Percentiles rank a stretch among this genome's conserved stretches.
Evolutionary conservation across 2,797 vertebrate genomes (phyloP).

Genomic region (Balearica regulorum): DNA sequence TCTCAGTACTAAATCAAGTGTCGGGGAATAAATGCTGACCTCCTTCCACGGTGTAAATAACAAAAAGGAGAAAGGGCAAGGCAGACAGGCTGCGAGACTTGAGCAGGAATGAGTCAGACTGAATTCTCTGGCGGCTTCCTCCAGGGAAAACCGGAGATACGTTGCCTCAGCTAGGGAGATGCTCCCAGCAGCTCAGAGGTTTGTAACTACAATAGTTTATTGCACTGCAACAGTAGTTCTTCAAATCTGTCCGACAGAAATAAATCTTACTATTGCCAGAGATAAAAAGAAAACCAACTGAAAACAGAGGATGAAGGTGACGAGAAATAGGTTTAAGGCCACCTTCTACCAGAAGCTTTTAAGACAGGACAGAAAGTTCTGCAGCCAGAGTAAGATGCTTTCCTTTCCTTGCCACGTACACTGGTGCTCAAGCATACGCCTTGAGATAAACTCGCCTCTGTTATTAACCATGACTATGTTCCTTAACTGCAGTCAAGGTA

Average conservation of each 20-base stretch:
- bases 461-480: constrained; percentile 3
- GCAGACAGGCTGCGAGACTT: background rate
- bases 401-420: background rate
- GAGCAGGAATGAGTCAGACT: background rate
- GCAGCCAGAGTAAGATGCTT: background rate
- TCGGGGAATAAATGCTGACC: background rate
- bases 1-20: background rate
- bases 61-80: background rate
- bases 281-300: background rate
- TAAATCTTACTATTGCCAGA: background rate
- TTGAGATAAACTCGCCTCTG: background rate
- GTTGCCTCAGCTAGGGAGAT: background rate
- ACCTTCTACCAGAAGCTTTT: background rate
- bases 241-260: constrained; percentile 2
- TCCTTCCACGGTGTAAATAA: background rate
- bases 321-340: background rate
- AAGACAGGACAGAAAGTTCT: background rate
- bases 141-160: background rate
- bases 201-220: constrained; percentile 5
- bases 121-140: background rate
- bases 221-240: background rate
- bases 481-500: constrained; percentile 30
- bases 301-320: background rate
- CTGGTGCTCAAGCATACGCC: background rate
- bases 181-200: constrained; percentile 5